Percentiles rank a stretch among this genome's conserved stretches.
Conservation (phyloP, 2,888 invertebrate species). For the Synergus itoensis region DNA sequence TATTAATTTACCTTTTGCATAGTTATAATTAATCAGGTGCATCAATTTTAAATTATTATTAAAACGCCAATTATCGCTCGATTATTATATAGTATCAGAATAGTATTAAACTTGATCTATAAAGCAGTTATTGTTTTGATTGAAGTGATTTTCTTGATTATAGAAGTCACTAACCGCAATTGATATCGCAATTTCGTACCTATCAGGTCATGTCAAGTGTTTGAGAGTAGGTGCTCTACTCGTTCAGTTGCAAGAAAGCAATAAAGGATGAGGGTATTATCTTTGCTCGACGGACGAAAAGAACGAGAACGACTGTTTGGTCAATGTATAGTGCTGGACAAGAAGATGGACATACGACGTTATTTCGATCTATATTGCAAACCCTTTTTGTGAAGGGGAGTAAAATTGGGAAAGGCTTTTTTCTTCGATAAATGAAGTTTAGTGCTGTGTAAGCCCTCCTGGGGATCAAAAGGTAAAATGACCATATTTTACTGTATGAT, state of each 20-base stretch:
- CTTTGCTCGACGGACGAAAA: slow-evolving; percentile 8
- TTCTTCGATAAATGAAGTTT: slow-evolving; percentile 39
- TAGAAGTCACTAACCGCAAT: not conserved
- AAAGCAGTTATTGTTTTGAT: not conserved
- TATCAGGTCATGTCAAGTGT: slow-evolving; percentile 31
- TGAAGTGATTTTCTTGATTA: not conserved
- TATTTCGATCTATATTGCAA: slow-evolving; percentile 20
- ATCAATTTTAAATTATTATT: not conserved
- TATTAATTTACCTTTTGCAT: not conserved
- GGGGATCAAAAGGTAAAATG: not conserved
- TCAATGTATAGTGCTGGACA: not conserved
- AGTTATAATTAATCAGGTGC: not conserved
- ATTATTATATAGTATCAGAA: not conserved
- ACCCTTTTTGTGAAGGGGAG: slow-evolving; percentile 16
- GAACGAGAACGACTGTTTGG: slow-evolving; percentile 2
- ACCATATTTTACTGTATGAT: not conserved
- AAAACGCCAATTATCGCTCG: too few species aligned
- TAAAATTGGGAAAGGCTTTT: not conserved
- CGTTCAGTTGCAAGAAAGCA: slow-evolving; percentile 33
- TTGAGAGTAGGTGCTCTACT: slow-evolving; percentile 11
- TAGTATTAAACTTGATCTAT: not conserved
- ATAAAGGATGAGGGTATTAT: slow-evolving; percentile 29
- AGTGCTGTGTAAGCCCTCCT: slow-evolving; percentile 7
- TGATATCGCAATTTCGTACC: slow-evolving; percentile 7
- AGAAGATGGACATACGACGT: slow-evolving; percentile 25